A percentile compares a stretch with the other conserved stretches of the same genome.
Evolutionary conservation across 2,113 vertebrate species (phyloP).

Genomic region (Antigone vipio): DNA sequence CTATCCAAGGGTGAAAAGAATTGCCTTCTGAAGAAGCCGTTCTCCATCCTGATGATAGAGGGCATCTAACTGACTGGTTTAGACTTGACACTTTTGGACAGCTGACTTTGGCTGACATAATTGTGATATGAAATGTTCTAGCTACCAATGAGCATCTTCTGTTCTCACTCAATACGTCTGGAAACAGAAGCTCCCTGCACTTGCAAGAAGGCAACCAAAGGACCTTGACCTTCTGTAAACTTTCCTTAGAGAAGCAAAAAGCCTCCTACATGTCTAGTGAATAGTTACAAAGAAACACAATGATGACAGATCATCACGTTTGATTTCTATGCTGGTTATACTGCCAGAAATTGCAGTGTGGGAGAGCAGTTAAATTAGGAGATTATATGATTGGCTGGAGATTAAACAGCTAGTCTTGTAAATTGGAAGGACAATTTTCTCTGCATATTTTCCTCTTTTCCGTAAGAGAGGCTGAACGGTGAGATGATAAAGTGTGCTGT

Average conservation of each 20-base stretch:
- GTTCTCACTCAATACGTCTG: background rate
- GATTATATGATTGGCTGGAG: background rate
- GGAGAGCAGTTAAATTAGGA: background rate
- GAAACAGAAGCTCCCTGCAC: background rate
- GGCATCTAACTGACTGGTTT: background rate
- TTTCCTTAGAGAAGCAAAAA: background rate
- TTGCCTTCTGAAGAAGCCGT: background rate
- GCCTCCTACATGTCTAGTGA: background rate
- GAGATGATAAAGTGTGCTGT: background rate
- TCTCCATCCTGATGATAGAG: background rate
- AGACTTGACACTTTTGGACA: background rate
- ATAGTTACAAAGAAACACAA: background rate
- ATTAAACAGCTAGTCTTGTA: background rate
- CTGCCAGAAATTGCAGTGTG: background rate
- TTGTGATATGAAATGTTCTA: background rate
- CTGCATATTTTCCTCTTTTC: background rate
- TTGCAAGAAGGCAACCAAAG: background rate
- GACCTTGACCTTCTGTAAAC: background rate
- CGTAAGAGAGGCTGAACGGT: background rate
- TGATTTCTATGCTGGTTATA: background rate
- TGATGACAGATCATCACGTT: background rate
- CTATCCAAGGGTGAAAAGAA: background rate
- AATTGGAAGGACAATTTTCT: background rate
- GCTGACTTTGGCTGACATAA: background rate
- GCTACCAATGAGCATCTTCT: background rate